These are phyloP conservation scores for Hephaestus fuliginosus DNA, from an alignment of 2,797 vertebrate species.

Conservation along the genomic window DNA sequence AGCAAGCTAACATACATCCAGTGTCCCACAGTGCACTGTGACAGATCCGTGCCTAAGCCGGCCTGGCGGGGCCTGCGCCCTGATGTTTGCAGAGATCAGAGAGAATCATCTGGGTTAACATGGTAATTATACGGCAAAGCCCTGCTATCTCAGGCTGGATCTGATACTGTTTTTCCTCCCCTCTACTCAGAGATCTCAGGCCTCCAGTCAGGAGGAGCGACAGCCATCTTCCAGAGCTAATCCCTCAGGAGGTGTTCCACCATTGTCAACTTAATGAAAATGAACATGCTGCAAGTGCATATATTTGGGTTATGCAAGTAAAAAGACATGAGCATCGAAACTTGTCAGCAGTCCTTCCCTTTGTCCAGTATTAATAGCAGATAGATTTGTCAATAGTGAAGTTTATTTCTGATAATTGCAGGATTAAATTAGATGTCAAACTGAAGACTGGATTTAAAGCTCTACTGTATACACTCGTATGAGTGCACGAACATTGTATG, in stretches of 20 bases:
- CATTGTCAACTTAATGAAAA: constrained; percentile 89
- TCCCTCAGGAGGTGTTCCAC: constrained; percentile 86
- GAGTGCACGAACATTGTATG: constrained; percentile 1
- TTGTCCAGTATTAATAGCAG: neutral
- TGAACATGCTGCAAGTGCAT: constrained; percentile 79
- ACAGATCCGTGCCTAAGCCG: constrained; percentile 83
- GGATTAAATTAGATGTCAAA: neutral
- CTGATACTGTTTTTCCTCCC: constrained; percentile 85
- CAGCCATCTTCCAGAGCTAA: constrained; percentile 86
- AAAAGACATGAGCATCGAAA: constrained; percentile 20
- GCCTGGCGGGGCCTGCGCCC: constrained; percentile 81
- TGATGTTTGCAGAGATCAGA: constrained; percentile 88
- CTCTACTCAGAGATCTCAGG: constrained; percentile 83
- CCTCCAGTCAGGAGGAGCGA: constrained; percentile 84
- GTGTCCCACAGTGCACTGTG: constrained; percentile 78
- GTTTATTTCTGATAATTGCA: neutral
- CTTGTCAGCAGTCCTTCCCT: neutral
- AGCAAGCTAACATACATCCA: constrained; percentile 74
- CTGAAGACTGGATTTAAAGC: neutral
- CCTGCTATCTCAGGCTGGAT: constrained; percentile 87
- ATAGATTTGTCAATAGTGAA: neutral
- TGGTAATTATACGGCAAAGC: constrained; percentile 87
- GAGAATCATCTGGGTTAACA: constrained; percentile 88
- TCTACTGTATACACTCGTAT: neutral
- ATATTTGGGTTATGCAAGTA: constrained; percentile 44